Evolutionary conservation across 2,797 vertebrate species (phyloP), one percentile per base, ranked within the genome.

Genomic region (Anabas testudineus): DNA sequence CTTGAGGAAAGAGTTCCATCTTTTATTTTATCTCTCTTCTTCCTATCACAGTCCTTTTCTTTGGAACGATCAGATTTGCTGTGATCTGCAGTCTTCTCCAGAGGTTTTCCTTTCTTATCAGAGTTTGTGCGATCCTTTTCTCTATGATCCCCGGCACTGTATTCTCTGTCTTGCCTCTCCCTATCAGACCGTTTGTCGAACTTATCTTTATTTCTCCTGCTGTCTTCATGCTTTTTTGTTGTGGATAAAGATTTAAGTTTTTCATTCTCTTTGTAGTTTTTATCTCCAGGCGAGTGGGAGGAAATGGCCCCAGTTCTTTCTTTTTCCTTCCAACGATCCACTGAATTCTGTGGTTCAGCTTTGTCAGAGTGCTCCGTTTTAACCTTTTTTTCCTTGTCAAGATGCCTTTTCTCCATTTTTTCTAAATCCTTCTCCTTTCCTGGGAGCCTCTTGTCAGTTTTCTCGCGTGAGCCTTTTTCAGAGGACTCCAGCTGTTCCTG

Each of bases 361-460:
- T 95, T 98, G 74, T 98, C 97, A 64, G 91, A 76, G 71, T 96
- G 95, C 26, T 99, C 98, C 5, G 90, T 89, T 90, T 96, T 99
- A 34, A 93, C 64, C 82, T 96, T 99, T 84, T 95, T 99, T 36
- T 99, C 98, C 90, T 96, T 99, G 80, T 99, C 98, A 39, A 81
- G 83, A 87, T 90, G 93, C 91, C 93, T 97, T 90, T 94, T 98
- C 82, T 99, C 97, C 59, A 51, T 60, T 88, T 96, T 98, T 46
- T 99, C 98, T 14, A 74, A 30, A n/a, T 99, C 97, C 67, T 93
- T 96, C 78, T 99, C 97, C 88, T 96, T 99, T 75, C 81, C 88
- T 28, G 90, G 91, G 30, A 90, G 88, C 83, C 95, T 94, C 84
- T 95, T 98, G 74, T 99, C 98, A 48, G 74, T 78, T 92, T 95